phyloP scores from a whole-genome alignment of 1,140 invertebrate genomes.

The Ceratina australensis region DNA sequence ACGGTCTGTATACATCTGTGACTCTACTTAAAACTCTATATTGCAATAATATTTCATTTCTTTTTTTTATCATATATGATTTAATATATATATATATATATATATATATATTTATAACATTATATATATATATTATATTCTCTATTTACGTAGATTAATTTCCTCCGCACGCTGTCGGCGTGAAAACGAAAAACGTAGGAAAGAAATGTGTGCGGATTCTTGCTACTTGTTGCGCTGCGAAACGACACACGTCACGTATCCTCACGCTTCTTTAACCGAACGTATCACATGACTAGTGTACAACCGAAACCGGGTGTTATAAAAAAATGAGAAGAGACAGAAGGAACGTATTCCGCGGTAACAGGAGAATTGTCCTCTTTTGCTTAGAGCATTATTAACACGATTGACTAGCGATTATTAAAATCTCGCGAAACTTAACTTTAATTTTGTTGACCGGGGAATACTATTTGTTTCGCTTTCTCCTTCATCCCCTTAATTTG shows the following conservation, averaged over 20 bases:
- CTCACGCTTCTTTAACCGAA: conserved; percentile 24
- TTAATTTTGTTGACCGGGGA: not conserved
- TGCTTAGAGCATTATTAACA: conserved; percentile 42
- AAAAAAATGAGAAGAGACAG: not conserved
- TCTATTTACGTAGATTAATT: conserved; percentile 27
- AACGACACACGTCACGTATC: conserved; percentile 16
- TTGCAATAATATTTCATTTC: conserved; percentile 63
- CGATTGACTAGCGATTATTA: conserved; percentile 57
- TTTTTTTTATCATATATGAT: conserved; percentile 39
- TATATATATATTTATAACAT: conserved; percentile 28
- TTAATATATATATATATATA: conserved; percentile 21
- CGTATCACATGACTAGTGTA: conserved; percentile 31
- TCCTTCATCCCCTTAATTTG: too few species aligned
- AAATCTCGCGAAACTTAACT: conserved; percentile 41
- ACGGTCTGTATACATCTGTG: conserved; percentile 44
- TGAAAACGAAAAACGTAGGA: not conserved
- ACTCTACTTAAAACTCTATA: conserved; percentile 58
- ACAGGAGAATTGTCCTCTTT: not conserved
- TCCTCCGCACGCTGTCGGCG: not conserved
- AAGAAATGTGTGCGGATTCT: not conserved
- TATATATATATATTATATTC: conserved; percentile 11
- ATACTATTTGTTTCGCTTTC: not conserved
- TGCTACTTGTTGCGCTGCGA: not conserved
- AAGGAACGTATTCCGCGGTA: not conserved
- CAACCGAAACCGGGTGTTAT: not conserved